Evolutionary conservation across 2,113 vertebrate genomes (phyloP).

Genomic region (Phrynosoma blainvillii): DNA sequence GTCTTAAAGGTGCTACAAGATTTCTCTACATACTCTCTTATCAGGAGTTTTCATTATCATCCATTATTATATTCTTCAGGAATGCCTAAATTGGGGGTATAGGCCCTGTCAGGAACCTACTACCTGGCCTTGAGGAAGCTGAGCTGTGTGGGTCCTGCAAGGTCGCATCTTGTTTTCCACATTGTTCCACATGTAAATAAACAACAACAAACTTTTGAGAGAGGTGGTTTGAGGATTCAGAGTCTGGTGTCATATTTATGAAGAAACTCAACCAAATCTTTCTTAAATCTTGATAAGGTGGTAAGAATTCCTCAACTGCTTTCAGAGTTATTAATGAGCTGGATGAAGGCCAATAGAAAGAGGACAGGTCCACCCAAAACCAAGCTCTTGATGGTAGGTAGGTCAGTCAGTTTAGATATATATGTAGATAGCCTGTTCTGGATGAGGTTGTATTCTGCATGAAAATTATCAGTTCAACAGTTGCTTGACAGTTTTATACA

Average conservation of each 20-base stretch:
- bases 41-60: too few species aligned
- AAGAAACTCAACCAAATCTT: background rate
- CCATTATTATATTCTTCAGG: too few species aligned
- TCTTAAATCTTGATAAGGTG: background rate
- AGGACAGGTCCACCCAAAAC: background rate
- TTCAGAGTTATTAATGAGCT: background rate
- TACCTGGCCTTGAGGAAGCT: background rate
- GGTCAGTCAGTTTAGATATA: too few species aligned
- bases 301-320: background rate
- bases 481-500: background rate
- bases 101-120: too few species aligned
- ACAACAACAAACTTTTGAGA: background rate
- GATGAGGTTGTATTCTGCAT: background rate
- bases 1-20: too few species aligned
- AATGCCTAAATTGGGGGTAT: too few species aligned
- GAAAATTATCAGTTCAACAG: background rate
- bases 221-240: background rate
- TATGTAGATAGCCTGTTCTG: background rate
- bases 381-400: background rate
- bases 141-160: background rate
- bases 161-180: background rate
- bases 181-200: background rate
- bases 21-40: too few species aligned
- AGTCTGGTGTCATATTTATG: background rate
- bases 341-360: background rate